Conservation (phyloP, 2,113 vertebrate species). For the Tachuris rubrigastra region DNA sequence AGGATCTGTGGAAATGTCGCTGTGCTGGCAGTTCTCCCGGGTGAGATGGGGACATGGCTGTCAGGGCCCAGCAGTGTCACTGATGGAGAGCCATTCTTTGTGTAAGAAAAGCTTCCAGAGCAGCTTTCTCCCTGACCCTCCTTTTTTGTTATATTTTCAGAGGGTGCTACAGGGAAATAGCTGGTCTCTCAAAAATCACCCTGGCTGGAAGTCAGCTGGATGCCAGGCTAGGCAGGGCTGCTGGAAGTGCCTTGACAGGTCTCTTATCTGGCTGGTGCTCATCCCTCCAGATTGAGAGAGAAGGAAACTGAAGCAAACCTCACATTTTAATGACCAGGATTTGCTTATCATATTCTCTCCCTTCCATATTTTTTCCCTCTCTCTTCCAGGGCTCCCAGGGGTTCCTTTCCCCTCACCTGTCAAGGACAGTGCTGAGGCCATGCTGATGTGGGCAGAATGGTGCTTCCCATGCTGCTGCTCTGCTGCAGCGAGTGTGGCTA, state of each 20-base stretch:
- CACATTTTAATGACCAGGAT: neutral
- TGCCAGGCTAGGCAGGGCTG: neutral
- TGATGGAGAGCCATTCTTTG: neutral
- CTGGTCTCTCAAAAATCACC: neutral
- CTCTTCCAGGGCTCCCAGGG: neutral
- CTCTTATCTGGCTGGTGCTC: neutral
- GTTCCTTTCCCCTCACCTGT: neutral
- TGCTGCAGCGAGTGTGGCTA: neutral
- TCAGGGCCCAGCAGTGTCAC: neutral
- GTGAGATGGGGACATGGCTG: neutral
- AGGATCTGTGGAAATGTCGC: neutral
- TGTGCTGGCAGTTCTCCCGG: neutral
- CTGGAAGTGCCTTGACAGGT: neutral
- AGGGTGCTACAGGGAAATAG: neutral
- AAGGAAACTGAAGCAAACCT: neutral
- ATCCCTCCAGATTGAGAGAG: neutral
- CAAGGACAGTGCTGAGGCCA: accelerated
- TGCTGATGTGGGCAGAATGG: neutral
- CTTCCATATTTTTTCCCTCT: neutral
- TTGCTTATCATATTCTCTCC: neutral
- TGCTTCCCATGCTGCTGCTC: neutral
- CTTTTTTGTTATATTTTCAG: neutral
- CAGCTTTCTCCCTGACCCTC: neutral
- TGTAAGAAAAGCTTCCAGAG: neutral
- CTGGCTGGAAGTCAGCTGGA: neutral